Evolutionary conservation across 2,888 invertebrate species (phyloP).

Genomic region (Pyrocoelia pectoralis): DNA sequence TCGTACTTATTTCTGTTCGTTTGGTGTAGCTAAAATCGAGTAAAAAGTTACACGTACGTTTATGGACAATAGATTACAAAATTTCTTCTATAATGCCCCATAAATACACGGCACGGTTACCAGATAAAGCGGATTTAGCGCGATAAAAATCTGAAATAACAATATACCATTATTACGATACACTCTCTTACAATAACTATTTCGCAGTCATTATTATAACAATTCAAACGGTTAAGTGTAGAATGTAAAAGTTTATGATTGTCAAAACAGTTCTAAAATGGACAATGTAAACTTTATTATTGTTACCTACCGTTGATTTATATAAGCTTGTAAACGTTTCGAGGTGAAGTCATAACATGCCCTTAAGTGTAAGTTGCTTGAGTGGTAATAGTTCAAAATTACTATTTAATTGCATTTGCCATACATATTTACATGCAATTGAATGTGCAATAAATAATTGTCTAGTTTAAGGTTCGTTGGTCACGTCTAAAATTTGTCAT

Average conservation of each 20-base stretch:
- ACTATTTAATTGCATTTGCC: background rate
- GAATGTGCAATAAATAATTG: background rate
- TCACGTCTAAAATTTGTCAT: background rate
- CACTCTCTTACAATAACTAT: slow-evolving; percentile 32
- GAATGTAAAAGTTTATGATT: slow-evolving; percentile 26
- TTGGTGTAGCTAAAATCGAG: background rate
- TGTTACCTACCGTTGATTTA: background rate
- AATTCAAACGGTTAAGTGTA: slow-evolving; percentile 19
- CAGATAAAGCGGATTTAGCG: slow-evolving; percentile 24
- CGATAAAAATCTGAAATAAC: slow-evolving; percentile 35
- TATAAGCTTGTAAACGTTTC: too few relatives aligned
- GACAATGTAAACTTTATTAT: slow-evolving; percentile 18
- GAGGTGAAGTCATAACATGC: background rate
- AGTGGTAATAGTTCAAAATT: background rate
- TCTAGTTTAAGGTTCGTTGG: background rate
- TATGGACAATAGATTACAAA: slow-evolving; percentile 31
- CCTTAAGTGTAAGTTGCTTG: background rate
- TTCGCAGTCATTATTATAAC: slow-evolving; percentile 24
- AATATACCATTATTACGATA: slow-evolving; percentile 33
- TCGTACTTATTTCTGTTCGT: too few relatives aligned
- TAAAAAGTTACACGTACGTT: slow-evolving; percentile 13
- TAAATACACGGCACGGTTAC: slow-evolving; percentile 5
- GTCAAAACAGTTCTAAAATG: slow-evolving; percentile 12
- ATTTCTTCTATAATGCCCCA: slow-evolving; percentile 15
- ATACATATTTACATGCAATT: background rate